Evolutionary conservation across 1,140 invertebrate species (phyloP).

Genomic region (Pseudachorutes palmiensis): DNA sequence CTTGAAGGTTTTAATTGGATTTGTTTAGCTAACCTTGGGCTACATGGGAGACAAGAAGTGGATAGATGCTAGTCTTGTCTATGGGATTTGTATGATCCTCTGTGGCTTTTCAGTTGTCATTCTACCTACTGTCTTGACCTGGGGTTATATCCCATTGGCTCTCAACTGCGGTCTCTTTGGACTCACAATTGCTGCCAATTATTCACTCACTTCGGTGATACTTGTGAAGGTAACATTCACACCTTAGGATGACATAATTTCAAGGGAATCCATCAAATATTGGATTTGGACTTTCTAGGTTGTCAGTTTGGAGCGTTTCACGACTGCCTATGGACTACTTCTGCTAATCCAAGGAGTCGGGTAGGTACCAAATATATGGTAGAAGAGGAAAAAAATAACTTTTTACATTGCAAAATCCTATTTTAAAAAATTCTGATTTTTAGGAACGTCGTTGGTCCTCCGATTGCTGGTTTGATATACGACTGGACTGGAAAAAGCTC

Average conservation of each 20-base stretch:
- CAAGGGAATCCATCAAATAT: neutral
- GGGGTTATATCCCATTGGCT: slow-evolving; percentile 54
- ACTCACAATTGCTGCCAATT: slow-evolving; percentile 76
- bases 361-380: slow-evolving; percentile 55
- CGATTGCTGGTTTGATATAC: slow-evolving; percentile 59
- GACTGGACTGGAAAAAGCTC: slow-evolving; percentile 30
- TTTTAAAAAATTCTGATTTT: slow-evolving; percentile 40
- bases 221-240: slow-evolving; percentile 69
- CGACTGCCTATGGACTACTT: slow-evolving; percentile 79
- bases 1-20: neutral
- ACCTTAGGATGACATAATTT: neutral
- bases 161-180: slow-evolving; percentile 64
- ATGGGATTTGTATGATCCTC: slow-evolving; percentile 66
- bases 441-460: slow-evolving; percentile 77
- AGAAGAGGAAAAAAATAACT: slow-evolving; percentile 59
- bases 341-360: slow-evolving; percentile 67
- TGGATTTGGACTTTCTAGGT: slow-evolving; percentile 17
- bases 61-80: slow-evolving; percentile 63
- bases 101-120: slow-evolving; percentile 62
- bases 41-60: slow-evolving; percentile 73
- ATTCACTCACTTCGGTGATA: slow-evolving; percentile 75
- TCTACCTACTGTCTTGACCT: slow-evolving; percentile 56
- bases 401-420: neutral
- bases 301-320: slow-evolving; percentile 65
- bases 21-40: slow-evolving; percentile 68